Base-by-base conservation (phyloP, 2,888 invertebrate genomes). In the Ochropleura leucogaster region DNA sequence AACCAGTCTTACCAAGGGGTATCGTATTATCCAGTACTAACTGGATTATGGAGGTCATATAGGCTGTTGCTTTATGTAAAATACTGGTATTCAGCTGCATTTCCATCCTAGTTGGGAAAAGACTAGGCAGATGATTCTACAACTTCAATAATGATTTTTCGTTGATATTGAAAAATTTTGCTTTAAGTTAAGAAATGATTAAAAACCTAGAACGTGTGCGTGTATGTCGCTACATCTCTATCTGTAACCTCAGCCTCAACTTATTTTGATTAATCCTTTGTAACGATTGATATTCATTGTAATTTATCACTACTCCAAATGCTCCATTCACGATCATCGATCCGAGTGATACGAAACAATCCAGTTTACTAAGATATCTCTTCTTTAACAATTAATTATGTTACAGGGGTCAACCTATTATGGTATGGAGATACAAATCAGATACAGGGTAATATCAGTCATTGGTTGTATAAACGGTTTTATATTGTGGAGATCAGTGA, bases 401-500 rank as follows among this genome's bases (percentile, higher is more conserved):
- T 66, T 67, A 68, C 67, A 76, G 82, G 81, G 94, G 82, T 92
- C 92, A 87, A 69, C 51, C 70, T 86, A 87, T 68, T 87, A 84
- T 93, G 92, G 95, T 84, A 81, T 79, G 74, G 81, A 87, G 93
- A 95, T 94, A 94, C 89, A 89, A 92, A 95, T 94, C 94, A 90
- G 91, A 95, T 93, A 92, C 91, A 90, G 91, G 90, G 93, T 94
- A 91, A 92, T 93, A 95, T 95, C 93, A 93, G 90, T 92, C 93
- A 94, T 93, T 92, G 90, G 91, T 87, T 91, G 93, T 93, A 94
- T 93, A 94, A 95, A 95, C 93, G 93, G 91, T 95, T 96, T 95
- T 95, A 95, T 95, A 95, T 94, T 95, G 93, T 95, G 91, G 90
- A 94, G 95, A 95, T 95, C 93, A 89, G 92, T 92, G 93, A 91